Evolutionary conservation across 92 coral and sea anemone species (phyloP), one percentile per base, ranked within the genome.

Genomic region (Zoanthus sociatus): DNA sequence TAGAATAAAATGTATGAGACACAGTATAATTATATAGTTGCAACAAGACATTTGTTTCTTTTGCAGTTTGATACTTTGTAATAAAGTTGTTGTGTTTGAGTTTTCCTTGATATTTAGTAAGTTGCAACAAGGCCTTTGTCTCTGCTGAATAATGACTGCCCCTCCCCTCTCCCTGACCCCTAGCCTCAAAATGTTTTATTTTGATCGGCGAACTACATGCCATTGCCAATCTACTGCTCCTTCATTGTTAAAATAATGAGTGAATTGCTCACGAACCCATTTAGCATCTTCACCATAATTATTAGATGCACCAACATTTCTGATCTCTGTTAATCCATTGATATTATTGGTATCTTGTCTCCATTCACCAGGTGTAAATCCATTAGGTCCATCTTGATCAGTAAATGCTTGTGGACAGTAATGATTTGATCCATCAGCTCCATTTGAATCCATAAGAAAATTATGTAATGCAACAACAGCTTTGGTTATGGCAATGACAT

Each of bases 371-470:
- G 30, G 69, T 63, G 69, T 63, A n/a, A 63, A 63, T 63, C 69
- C 69, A 63, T 63, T 63, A 63, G 69, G 69, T 18, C 69, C 69
- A 63, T 63, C 69, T 63, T 63, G 69, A 63, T 63, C 69, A 63
- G 69, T 63, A 63, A 63, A 63, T 63, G 69, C 9, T 63, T 63
- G 69, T 63, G 69, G 69, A 63, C 30, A 63, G 69, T 63, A 63
- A 63, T 63, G 69, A 63, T 63, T 63, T 63, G 69, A 63, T 63
- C 69, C 69, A 63, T 63, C 69, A 63, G 69, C 69, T 63, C 69
- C 69, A 63, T 63, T 63, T 63, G 69, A 63, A 63, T 63, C 30
- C 69, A 63, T 63, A 63, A 63, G 69, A 63, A 63, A 63, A 63
- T 63, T 63, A 63, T 63, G 69, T 63, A 63, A 63, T n/a, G 32